phyloP scores from a whole-genome alignment of 2,888 invertebrate species.

The Chymomyza amoena region DNA sequence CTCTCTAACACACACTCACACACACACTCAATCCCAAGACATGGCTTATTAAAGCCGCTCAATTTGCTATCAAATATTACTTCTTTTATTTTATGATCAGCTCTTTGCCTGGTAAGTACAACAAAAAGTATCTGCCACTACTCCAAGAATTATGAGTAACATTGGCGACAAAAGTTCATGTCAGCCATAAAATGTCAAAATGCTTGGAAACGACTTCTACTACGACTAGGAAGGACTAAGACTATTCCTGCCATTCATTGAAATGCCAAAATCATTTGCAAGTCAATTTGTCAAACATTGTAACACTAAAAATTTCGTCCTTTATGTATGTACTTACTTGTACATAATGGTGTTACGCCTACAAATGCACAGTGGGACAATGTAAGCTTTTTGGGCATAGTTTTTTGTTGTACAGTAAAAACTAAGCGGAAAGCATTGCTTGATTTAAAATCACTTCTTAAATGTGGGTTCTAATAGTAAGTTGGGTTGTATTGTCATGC shows the following conservation, averaged over 20 bases:
- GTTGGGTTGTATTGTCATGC: too few relatives aligned
- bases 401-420: too few relatives aligned
- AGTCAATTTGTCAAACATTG: conserved; percentile 64
- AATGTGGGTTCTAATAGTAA: too few relatives aligned
- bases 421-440: too few relatives aligned
- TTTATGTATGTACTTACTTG: conserved; percentile 3
- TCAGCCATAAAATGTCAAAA: not conserved
- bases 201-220: not conserved
- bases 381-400: not conserved
- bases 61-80: not conserved
- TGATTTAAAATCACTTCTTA: too few relatives aligned
- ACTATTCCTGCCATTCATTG: conserved; percentile 23
- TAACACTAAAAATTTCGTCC: conserved; percentile 11
- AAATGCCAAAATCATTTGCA: conserved; percentile 57
- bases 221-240: too few relatives aligned
- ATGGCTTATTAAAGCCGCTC: not conserved
- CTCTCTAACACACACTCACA: conserved; percentile 6
- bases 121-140: not conserved
- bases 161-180: conserved; percentile 1
- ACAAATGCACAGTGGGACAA: conserved; percentile 8
- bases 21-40: conserved; percentile 5
- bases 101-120: not conserved
- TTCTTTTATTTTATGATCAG: not conserved
- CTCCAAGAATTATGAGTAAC: conserved; percentile 31
- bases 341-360: conserved; percentile 3